phyloP scores from a whole-genome alignment of 2,888 invertebrate genomes.

The Drosophila mimetica region DNA sequence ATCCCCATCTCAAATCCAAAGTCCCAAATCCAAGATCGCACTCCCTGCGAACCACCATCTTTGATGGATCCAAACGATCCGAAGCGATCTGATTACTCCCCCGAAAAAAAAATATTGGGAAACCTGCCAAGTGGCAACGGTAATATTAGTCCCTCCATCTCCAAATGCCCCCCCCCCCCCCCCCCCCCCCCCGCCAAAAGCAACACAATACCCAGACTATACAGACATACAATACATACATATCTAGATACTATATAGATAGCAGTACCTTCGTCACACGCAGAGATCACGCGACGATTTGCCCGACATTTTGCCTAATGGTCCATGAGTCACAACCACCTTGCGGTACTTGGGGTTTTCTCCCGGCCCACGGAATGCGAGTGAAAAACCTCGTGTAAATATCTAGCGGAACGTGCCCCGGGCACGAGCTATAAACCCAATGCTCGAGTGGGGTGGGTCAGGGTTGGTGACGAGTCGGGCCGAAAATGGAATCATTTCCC shows the following conservation, averaged over 20 bases:
- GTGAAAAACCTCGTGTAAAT: conserved; percentile 5
- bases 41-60: not conserved
- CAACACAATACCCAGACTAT: conserved; percentile 17
- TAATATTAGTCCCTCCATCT: conserved; percentile 21
- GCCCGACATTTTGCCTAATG: conserved; percentile 24
- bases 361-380: not conserved
- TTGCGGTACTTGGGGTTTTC: conserved; percentile 26
- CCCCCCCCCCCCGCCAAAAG: conserved; percentile 16
- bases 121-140: conserved; percentile 35
- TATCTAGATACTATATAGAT: not conserved
- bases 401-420: conserved; percentile 32
- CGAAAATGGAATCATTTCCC: conserved; percentile 21
- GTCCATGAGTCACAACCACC: conserved; percentile 27
- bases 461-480: conserved; percentile 16
- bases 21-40: not conserved
- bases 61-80: conserved; percentile 14
- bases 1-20: not conserved
- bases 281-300: conserved; percentile 24
- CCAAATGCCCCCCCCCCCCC: conserved; percentile 31
- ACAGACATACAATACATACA: too few relatives aligned
- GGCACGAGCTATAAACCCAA: conserved; percentile 27
- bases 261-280: not conserved
- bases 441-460: conserved; percentile 17
- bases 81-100: conserved; percentile 29
- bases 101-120: not conserved